Evolutionary conservation across 2,113 vertebrate species (phyloP), one percentile per base, ranked within the genome.

Genomic region (Heterochromis multidens): DNA sequence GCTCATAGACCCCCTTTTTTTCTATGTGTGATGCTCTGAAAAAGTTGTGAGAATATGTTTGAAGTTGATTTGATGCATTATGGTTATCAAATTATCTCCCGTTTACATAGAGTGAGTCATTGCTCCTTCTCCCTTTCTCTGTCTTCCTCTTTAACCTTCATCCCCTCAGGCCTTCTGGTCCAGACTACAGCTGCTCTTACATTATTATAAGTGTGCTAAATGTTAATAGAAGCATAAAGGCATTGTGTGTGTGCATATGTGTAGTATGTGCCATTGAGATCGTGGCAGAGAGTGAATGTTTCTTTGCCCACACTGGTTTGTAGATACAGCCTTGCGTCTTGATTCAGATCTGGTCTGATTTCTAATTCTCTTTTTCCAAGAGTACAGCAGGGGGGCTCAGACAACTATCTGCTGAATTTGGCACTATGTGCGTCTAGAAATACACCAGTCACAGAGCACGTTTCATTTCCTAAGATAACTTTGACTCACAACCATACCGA

Each of bases 221-320:
- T 96, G 92, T 94, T 93, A 94, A 94, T 86, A 93, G 93, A 93
- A 94, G 94, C 95, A 94, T 90, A 95, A 96, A 93, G 84, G 65
- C 81, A 86, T 88, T 91, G 88, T 87, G 86, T 70, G 58, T 79
- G 78, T 79, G 29, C 58, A 67, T 82, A 58, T 80, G 33, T 33
- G 21, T 46, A 49, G 29, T 81, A 29, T 79, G 52, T 65, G 23
- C 37, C 62, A 40, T 21, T 33, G 33, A 33, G 49, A 60, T 61
- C 7, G 58, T 49, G 17, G 17, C 77, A 60, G n/a, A 9, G 31
- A 57, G 33, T 13, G 49, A 60, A 87, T 25, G 13, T 35, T 16
- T 52, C 31, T 62, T n/a, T 82, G 57, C n/a, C 35, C 77, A 67
- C 57, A 60, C 81, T 83, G 40, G 82, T 91, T 76, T 87, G 62